These are phyloP conservation scores for Atherinomorus stipes DNA, from an alignment of 2,113 vertebrate species.

Conservation along the genomic window DNA sequence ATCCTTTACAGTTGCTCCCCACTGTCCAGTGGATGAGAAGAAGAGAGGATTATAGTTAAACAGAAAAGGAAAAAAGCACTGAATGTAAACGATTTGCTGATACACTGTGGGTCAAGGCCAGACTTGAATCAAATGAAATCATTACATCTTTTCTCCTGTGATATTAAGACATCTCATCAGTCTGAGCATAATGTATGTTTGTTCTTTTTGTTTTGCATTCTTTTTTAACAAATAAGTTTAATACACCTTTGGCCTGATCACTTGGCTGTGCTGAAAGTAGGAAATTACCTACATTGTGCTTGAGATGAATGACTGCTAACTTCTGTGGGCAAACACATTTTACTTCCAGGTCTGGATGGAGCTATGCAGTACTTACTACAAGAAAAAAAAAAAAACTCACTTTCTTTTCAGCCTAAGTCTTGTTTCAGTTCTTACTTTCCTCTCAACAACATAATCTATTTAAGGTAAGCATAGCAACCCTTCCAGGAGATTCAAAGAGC, in stretches of 20 bases:
- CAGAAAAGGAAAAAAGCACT: neutral
- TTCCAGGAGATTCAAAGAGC: neutral
- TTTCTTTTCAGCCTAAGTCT: neutral
- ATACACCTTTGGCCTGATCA: neutral
- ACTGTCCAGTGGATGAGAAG: neutral
- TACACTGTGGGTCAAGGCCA: neutral
- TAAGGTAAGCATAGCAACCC: neutral
- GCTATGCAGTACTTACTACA: neutral
- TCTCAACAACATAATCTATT: neutral
- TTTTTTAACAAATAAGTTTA: neutral
- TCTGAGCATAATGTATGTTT: neutral
- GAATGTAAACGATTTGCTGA: neutral
- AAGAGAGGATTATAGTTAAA: conserved; percentile 3
- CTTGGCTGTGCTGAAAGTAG: neutral
- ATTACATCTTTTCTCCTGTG: neutral
- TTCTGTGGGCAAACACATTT: neutral
- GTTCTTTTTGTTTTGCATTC: neutral
- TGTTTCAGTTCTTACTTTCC: no score
- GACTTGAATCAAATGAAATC: conserved; percentile 6
- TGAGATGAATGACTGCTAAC: neutral
- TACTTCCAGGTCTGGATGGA: neutral
- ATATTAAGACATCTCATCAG: neutral
- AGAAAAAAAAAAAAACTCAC: neutral
- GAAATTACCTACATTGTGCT: conserved; percentile 10
- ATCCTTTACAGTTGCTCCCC: conserved; percentile 3